phyloP scores from a whole-genome alignment of 2,113 vertebrate genomes.

The Zapus hudsonius region DNA sequence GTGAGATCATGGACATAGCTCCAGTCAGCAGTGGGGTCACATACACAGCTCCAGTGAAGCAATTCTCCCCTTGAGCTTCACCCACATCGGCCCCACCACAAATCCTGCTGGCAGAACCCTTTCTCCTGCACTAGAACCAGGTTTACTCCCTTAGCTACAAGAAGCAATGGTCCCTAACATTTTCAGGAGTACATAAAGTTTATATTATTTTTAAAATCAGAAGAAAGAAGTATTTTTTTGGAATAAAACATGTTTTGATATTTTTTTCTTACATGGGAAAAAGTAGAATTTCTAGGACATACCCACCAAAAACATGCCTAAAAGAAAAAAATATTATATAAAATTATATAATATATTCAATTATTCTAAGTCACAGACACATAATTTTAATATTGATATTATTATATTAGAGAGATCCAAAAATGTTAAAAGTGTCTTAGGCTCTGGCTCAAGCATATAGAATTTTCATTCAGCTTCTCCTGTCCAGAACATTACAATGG shows the following conservation, averaged over 20 bases:
- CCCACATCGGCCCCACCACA: accelerated
- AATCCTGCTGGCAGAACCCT: accelerated
- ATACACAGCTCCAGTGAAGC: accelerated
- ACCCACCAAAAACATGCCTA: neutral
- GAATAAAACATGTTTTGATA: neutral
- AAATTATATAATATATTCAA: neutral
- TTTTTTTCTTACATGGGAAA: neutral
- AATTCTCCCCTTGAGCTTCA: neutral
- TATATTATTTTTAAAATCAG: neutral
- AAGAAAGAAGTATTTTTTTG: neutral
- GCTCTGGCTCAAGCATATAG: neutral
- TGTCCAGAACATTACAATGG: neutral
- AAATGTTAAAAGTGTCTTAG: too few species aligned
- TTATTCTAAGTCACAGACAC: neutral
- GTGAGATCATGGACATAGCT: too few species aligned
- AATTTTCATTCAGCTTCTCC: neutral
- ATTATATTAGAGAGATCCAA: too few species aligned
- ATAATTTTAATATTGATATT: neutral
- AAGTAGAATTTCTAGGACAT: neutral
- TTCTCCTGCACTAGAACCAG: neutral
- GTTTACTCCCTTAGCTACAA: neutral
- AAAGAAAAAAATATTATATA: neutral
- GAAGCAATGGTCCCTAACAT: neutral
- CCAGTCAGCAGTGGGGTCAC: too few species aligned
- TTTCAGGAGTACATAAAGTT: neutral